Base-by-base conservation (phyloP, 2,888 invertebrate genomes). In the Xiphydria camelus region DNA sequence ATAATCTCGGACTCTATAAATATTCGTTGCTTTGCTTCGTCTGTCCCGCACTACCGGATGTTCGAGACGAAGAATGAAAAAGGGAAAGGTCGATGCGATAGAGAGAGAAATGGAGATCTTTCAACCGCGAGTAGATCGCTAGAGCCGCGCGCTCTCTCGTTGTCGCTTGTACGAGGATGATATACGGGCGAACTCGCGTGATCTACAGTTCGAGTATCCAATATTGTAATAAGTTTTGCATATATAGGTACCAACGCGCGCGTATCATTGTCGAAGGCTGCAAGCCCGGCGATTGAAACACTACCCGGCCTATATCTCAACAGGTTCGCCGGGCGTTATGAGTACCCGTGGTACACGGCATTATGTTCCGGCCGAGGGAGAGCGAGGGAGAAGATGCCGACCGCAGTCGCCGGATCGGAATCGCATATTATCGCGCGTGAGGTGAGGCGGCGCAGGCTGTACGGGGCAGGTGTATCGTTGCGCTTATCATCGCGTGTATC, bases 171-270 rank as follows among this genome's bases (percentile, higher is more conserved):
- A 69, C 66, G 59, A 56, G 48, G 45, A 58, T 68, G 70, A 73
- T 73, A 71, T 71, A 73, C 72, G n/a, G n/a, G 72, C 70, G 62
- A 69, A 72, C 68, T 70, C 70, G 70, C 65, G 65, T 70, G 69
- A 73, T 71, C 57, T 66, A 73, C 70, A 62, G 67, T 53, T 61
- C 66, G 59, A 64, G 59, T 61, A 68, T 68, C 68, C 66, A 71
- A 72, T 73, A 71, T 71, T 70, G 70, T 70, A 72, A 72, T 73
- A 69, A 66, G 34, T 33, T 33, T 18, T 18, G 34, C 34, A 18
- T 33, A 46, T 58, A n/a, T n/a, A n/a, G n/a, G n/a, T n/a, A n/a
- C n/a, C n/a, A n/a, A n/a, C n/a, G n/a, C n/a, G n/a, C n/a, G 59
- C 63, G 65, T 66, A 68, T 68, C 67, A 68, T 66, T 64, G 66